phyloP scores from a whole-genome alignment of 2,888 invertebrate species.

The Gymnocheta viridis region DNA sequence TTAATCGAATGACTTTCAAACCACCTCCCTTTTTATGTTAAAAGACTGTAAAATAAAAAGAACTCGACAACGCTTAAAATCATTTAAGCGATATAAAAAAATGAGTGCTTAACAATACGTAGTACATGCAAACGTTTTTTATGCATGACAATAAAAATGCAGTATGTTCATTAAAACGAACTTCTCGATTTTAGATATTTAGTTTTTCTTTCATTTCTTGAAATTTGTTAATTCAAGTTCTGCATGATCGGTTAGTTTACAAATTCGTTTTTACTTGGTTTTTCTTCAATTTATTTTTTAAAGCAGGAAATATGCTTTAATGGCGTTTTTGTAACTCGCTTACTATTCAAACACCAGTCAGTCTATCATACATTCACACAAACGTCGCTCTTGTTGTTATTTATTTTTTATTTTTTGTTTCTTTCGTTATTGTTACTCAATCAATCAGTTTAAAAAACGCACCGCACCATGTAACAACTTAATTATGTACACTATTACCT shows the following conservation, averaged over 20 bases:
- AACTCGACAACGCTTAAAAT: not conserved
- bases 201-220: not conserved
- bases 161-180: too few relatives aligned
- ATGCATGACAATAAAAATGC: too few relatives aligned
- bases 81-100: not conserved
- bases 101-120: too few relatives aligned
- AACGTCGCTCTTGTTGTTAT: not conserved
- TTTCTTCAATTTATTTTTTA: not conserved
- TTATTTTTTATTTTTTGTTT: not conserved
- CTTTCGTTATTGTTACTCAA: conserved; percentile 35
- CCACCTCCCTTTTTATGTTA: not conserved
- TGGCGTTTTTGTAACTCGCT: not conserved
- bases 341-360: not conserved
- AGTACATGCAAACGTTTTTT: too few relatives aligned
- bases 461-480: conserved; percentile 20
- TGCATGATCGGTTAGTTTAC: conserved; percentile 19
- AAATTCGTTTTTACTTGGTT: conserved; percentile 1
- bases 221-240: conserved; percentile 19
- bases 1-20: not conserved
- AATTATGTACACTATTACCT: not conserved
- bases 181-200: not conserved
- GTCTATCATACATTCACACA: not conserved
- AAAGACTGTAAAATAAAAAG: not conserved
- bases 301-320: conserved; percentile 43
- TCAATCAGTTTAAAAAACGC: conserved; percentile 6